Conservation (phyloP, 2,113 vertebrate genomes). For the Pachypanchax playfairii region DNA sequence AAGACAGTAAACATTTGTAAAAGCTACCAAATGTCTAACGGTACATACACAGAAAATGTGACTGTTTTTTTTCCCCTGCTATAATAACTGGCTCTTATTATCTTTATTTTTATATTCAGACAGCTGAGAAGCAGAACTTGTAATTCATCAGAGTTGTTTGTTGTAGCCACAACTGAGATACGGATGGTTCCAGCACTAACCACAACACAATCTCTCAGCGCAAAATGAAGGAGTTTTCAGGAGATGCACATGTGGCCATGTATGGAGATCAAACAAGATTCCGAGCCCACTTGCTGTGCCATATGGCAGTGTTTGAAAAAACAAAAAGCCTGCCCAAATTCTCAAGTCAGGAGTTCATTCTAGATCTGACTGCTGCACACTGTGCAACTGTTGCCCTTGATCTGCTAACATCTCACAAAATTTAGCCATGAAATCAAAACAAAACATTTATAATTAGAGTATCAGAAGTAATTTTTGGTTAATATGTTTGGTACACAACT, state of each 20-base stretch:
- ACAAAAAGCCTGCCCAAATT: slow-evolving; percentile 26
- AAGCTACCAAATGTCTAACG: slow-evolving; percentile 64
- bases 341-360: slow-evolving; percentile 28
- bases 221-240: slow-evolving; percentile 25
- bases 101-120: slow-evolving; percentile 27
- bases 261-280: slow-evolving; percentile 32
- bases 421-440: slow-evolving; percentile 32
- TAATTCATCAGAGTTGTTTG: slow-evolving; percentile 25
- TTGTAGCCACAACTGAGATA: slow-evolving; percentile 35
- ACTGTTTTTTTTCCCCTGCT: background rate
- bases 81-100: slow-evolving; percentile 18
- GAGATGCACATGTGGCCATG: slow-evolving; percentile 12
- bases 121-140: slow-evolving; percentile 10
- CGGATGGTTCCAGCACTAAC: slow-evolving; percentile 27
- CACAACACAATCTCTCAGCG: slow-evolving; percentile 19
- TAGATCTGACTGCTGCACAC: slow-evolving; percentile 32
- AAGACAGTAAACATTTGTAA: slow-evolving; percentile 60
- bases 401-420: slow-evolving; percentile 40
- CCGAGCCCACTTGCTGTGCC: slow-evolving; percentile 20
- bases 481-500: slow-evolving; percentile 50
- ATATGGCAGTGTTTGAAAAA: slow-evolving; percentile 26
- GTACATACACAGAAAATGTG: slow-evolving; percentile 13
- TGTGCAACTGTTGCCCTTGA: slow-evolving; percentile 21
- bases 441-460: slow-evolving; percentile 24
- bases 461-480: slow-evolving; percentile 56